Percentiles rank a stretch among this genome's conserved stretches.
Conservation (phyloP, 2,113 vertebrate species). For the Mugil cephalus region DNA sequence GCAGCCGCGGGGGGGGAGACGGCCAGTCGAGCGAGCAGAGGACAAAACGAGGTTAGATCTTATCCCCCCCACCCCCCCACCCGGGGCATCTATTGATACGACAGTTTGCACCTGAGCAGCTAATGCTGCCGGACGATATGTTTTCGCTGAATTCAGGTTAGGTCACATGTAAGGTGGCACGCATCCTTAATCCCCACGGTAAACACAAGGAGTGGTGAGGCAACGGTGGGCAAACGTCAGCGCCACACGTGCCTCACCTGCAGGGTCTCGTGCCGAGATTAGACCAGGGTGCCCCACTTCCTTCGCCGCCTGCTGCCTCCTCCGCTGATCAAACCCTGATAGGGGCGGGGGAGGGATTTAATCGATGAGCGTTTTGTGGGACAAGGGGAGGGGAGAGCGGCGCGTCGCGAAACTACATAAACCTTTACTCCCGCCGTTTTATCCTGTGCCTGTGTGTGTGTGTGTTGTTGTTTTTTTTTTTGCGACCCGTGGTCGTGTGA, state of each 20-base stretch:
- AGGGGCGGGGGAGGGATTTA: neutral
- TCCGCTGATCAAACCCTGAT: conserved; percentile 38
- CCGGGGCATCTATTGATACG: conserved; percentile 56
- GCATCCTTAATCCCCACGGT: conserved; percentile 64
- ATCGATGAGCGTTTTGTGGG: conserved; percentile 28
- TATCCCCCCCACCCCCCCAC: no score
- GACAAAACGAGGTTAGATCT: conserved; percentile 79
- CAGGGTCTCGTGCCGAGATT: conserved; percentile 63
- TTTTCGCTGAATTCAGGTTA: conserved; percentile 70
- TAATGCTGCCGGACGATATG: conserved; percentile 70
- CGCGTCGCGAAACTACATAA: conserved; percentile 61
- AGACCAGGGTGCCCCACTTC: conserved; percentile 51
- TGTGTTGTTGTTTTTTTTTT: conserved; percentile 5
- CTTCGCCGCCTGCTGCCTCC: neutral
- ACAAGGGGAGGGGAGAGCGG: conserved; percentile 21
- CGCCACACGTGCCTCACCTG: conserved; percentile 70
- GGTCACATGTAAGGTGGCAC: conserved; percentile 73
- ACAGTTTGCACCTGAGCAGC: conserved; percentile 73
- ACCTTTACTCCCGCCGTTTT: conserved; percentile 13
- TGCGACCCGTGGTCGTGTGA: conserved; percentile 34
- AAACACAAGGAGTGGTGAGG: conserved; percentile 41
- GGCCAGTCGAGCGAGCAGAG: conserved; percentile 24
- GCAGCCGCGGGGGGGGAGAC: conserved; percentile 21
- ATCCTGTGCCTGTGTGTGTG: conserved; percentile 15
- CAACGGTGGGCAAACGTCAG: conserved; percentile 16